Evolutionary conservation across 2,888 invertebrate species (phyloP).

Genomic region (Acleris emargana): DNA sequence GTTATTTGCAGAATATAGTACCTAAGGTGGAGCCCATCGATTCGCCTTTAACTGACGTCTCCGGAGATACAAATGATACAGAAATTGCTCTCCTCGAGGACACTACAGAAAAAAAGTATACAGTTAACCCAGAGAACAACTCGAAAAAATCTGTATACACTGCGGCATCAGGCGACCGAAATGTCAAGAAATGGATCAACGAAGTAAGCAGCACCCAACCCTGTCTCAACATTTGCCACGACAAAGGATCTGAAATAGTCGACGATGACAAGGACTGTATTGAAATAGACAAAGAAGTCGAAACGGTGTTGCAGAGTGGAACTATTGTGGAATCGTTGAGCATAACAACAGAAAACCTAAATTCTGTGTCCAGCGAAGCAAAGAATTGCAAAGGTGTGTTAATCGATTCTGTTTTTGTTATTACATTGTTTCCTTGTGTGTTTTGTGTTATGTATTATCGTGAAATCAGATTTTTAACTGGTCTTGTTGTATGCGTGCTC

Average conservation of each 20-base stretch:
- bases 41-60: slow-evolving; percentile 72
- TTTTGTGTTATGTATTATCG: neutral
- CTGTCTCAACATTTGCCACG: slow-evolving; percentile 59
- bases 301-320: slow-evolving; percentile 76
- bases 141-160: slow-evolving; percentile 54
- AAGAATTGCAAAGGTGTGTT: slow-evolving; percentile 69
- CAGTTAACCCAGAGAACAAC: slow-evolving; percentile 53
- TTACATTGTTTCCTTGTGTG: neutral
- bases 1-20: slow-evolving; percentile 59
- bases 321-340: slow-evolving; percentile 77
- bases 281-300: slow-evolving; percentile 79
- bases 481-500: slow-evolving; percentile 2
- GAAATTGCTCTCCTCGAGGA: slow-evolving; percentile 71
- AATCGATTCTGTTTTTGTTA: slow-evolving; percentile 14
- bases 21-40: slow-evolving; percentile 74
- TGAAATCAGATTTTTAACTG: neutral
- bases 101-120: slow-evolving; percentile 60
- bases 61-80: slow-evolving; percentile 71
- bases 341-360: slow-evolving; percentile 73
- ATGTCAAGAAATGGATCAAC: slow-evolving; percentile 68
- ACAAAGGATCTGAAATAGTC: slow-evolving; percentile 52
- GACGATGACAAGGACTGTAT: slow-evolving; percentile 69
- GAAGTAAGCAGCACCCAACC: slow-evolving; percentile 79
- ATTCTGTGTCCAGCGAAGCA: slow-evolving; percentile 69
- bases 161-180: slow-evolving; percentile 50